phyloP scores from a whole-genome alignment of 2,113 vertebrate species.

The Chauna torquata region DNA sequence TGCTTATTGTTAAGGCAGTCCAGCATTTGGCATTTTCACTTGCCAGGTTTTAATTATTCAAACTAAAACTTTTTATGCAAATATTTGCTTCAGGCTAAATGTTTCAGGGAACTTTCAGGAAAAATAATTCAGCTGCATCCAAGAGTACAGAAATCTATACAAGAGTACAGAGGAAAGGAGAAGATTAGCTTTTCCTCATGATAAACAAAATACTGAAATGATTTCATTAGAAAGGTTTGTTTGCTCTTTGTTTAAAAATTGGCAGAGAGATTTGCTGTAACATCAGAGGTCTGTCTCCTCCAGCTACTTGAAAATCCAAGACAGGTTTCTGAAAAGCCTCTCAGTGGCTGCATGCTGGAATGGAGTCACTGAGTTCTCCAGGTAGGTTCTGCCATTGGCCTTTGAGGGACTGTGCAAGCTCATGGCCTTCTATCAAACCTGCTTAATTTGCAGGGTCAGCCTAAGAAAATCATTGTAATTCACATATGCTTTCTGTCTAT shows the following conservation, averaged over 20 bases:
- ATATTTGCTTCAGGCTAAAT: conserved; percentile 42
- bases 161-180: not conserved
- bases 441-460: not conserved
- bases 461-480: not conserved
- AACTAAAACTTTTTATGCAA: conserved; percentile 28
- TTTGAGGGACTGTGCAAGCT: not conserved
- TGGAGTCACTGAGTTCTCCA: not conserved
- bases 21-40: conserved; percentile 24
- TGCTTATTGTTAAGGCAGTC: conserved; percentile 41
- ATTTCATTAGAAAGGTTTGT: not conserved
- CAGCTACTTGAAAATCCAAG: not conserved
- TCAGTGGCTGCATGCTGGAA: not conserved
- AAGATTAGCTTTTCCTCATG: not conserved
- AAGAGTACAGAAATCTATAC: not conserved
- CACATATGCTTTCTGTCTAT: rapidly evolving
- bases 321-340: not conserved
- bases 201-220: not conserved
- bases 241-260: not conserved
- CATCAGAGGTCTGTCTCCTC: not conserved
- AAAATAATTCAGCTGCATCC: not conserved
- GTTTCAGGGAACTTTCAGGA: conserved; percentile 18
- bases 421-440: not conserved
- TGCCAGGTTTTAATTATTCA: conserved; percentile 60
- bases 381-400: not conserved
- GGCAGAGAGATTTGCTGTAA: not conserved